Base-by-base conservation (phyloP, 30 jellyfish, hydroid and myxozoan genomes). In the Rhopilema esculentum region DNA sequence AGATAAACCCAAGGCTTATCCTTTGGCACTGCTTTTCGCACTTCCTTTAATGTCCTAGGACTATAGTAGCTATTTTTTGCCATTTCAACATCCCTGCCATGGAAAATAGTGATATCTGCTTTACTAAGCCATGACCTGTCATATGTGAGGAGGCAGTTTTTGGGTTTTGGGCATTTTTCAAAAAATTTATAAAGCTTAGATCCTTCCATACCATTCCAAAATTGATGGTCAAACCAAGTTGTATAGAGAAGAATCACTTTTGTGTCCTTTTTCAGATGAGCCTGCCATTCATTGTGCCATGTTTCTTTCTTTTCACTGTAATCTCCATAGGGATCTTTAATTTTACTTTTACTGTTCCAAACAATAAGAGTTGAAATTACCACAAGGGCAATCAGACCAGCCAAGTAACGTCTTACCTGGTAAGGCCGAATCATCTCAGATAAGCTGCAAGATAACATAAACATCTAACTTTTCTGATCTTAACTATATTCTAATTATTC, bases 1-100 rank as follows among this genome's bases (percentile, higher is more conserved):
- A 97, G 82, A 88, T 91, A 96, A 7, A 96, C 27, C 99, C 99
- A 96, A 48, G 97, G 72, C 70, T 91, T 98, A 40, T 72, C 4
- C 12, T 64, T 23, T 0, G 98, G 97, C 27, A 92, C 79, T 18
- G 32, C 24, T 26, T 30, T 33, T 25, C 88, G 49, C 66, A 87
- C 12, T 16, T 80, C 79, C 40, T 69, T 87, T 26, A 96, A 85
- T 32, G 31, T 70, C 19, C 20, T 15, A 4, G 97, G 79, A 27
- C 97, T 78, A 49, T 31, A 89, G 53, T 79, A 81, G 31, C 81
- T 25, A 21, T 63, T 16, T 18, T 70, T 72, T 24, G 69, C 40
- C 16, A 23, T 19, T 50, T 81, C 95, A 0, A 95, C 69, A 75
- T 89, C 98, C 23, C 88, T 69, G 20, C 96, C 97, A 81, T 95